These are phyloP conservation scores for Misgurnus mizolepis DNA, from an alignment of 2,113 vertebrate genomes.

Conservation along the genomic window DNA sequence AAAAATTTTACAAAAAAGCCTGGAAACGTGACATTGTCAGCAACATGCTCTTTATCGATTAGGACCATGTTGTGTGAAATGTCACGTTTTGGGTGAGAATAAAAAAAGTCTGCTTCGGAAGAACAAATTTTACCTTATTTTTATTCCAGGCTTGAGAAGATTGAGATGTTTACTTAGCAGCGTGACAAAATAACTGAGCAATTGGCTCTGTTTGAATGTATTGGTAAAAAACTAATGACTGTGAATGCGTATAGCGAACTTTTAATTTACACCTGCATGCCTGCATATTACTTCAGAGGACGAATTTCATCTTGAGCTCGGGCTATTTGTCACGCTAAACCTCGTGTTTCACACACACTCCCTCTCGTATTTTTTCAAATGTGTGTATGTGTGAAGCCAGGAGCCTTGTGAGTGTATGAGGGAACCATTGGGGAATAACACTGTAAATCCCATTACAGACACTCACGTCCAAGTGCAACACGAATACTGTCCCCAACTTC, in stretches of 20 bases:
- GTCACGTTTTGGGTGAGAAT: too few relatives aligned
- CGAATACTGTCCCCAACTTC: constrained; percentile 49
- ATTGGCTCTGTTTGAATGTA: neutral
- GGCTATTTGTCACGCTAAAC: constrained; percentile 68
- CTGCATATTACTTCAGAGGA: constrained; percentile 41
- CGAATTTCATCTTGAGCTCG: constrained; percentile 57
- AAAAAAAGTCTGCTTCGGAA: too few relatives aligned
- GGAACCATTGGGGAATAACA: constrained; percentile 58
- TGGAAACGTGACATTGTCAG: too few relatives aligned
- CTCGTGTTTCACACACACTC: constrained; percentile 56
- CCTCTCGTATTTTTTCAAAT: constrained; percentile 30
- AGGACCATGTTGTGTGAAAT: too few relatives aligned
- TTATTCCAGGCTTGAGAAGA: neutral
- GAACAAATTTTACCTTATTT: neutral
- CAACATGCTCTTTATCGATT: too few relatives aligned
- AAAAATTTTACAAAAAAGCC: too few relatives aligned
- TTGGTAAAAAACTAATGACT: neutral
- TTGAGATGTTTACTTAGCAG: neutral
- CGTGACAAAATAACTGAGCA: neutral
- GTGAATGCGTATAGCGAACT: neutral
- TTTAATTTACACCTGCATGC: neutral
- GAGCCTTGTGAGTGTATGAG: constrained; percentile 47
- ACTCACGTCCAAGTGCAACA: constrained; percentile 61
- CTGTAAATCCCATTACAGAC: constrained; percentile 64
- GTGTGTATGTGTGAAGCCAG: constrained; percentile 20